A percentile compares a stretch with the other conserved stretches of the same genome.
Evolutionary conservation across 2,113 vertebrate genomes (phyloP).

Genomic region (Crocuta crocuta): DNA sequence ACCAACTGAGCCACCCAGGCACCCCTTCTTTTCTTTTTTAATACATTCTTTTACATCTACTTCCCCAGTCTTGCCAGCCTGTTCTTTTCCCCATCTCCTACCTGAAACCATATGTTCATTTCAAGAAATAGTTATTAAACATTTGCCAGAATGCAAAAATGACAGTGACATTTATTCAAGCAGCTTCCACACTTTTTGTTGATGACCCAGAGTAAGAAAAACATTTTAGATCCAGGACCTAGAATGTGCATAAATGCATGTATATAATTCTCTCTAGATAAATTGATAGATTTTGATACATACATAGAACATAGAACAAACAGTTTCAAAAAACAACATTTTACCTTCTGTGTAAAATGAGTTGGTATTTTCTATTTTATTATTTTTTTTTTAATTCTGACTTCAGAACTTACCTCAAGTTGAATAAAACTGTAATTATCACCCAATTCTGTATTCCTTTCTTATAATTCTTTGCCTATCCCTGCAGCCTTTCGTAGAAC

Average conservation of each 20-base stretch:
- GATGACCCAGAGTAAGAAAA: conserved; percentile 19
- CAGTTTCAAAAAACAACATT: neutral
- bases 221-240: neutral
- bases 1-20: no score
- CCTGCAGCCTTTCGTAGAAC: neutral
- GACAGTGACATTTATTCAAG: neutral
- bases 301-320: neutral
- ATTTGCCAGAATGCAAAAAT: neutral
- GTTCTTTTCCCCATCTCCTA: neutral
- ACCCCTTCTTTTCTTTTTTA: neutral
- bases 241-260: neutral
- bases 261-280: neutral
- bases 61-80: neutral
- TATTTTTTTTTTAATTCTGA: neutral
- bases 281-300: neutral
- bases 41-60: neutral
- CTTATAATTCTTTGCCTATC: neutral
- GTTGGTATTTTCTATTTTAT: neutral
- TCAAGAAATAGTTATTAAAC: neutral
- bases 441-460: neutral
- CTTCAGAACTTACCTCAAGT: neutral
- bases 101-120: neutral
- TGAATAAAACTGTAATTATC: neutral
- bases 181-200: neutral
- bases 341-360: neutral